Percentiles rank a stretch among this genome's conserved stretches.
phyloP scores from a whole-genome alignment of 2,888 invertebrate genomes.

The Epiblema foenella region DNA sequence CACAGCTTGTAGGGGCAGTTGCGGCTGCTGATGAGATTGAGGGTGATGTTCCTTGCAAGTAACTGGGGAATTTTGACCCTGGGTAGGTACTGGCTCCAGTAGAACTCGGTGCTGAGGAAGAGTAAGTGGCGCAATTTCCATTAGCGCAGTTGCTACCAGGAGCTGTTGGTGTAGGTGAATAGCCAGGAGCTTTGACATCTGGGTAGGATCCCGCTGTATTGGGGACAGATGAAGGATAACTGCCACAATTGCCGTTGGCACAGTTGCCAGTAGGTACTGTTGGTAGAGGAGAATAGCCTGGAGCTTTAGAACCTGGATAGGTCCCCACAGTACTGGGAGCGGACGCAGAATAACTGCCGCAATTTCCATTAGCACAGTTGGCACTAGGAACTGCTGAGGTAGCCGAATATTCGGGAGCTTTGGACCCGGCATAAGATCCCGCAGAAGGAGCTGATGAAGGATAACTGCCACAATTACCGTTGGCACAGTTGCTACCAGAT shows the following conservation, averaged over 20 bases:
- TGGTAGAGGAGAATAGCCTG: slow-evolving; percentile 43
- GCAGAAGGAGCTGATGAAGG: slow-evolving; percentile 8
- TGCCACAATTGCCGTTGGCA: slow-evolving; percentile 36
- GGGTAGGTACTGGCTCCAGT: slow-evolving; percentile 19
- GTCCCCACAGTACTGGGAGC: slow-evolving; percentile 7
- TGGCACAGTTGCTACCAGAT: slow-evolving; percentile 34
- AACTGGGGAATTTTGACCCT: slow-evolving; percentile 29
- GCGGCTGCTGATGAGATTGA: slow-evolving; percentile 13
- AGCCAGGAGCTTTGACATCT: slow-evolving; percentile 46
- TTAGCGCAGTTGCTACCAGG: slow-evolving; percentile 37
- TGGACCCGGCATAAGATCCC: slow-evolving; percentile 26
- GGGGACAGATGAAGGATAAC: slow-evolving; percentile 9
- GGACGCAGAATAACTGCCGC: slow-evolving; percentile 32
- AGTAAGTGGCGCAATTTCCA: slow-evolving; percentile 40
- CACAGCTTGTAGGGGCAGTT: slow-evolving; percentile 29
- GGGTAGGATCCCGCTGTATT: slow-evolving; percentile 14
- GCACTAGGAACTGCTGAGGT: slow-evolving; percentile 1
- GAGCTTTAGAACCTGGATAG: slow-evolving; percentile 25
- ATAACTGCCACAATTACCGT: slow-evolving; percentile 32
- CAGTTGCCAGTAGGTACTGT: slow-evolving; percentile 27
- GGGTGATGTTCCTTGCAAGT: slow-evolving; percentile 37
- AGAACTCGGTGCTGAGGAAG: slow-evolving; percentile 5
- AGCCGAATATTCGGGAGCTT: slow-evolving; percentile 17
- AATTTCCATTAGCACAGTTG: slow-evolving; percentile 40
- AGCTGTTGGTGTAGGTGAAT: slow-evolving; percentile 47